Conservation (phyloP, 2,888 invertebrate genomes). For the Pseudococcus viburni region DNA sequence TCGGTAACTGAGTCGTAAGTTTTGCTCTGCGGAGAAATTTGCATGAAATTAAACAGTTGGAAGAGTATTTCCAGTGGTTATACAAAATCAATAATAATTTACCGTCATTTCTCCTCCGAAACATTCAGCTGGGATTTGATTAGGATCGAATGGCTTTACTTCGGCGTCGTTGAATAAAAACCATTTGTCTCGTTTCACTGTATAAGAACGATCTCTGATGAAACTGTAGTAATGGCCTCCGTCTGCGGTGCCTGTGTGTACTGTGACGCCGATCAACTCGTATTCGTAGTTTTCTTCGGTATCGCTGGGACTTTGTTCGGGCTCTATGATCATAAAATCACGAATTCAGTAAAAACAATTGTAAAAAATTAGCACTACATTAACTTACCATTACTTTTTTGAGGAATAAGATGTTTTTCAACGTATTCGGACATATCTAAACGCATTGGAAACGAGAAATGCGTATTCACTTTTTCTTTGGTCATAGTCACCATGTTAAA, state of each 20-base stretch:
- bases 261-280: conserved; percentile 93
- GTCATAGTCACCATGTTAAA: conserved; percentile 98
- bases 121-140: conserved; percentile 94
- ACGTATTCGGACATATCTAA: conserved; percentile 96
- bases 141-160: conserved; percentile 95
- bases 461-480: conserved; percentile 97
- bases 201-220: conserved; percentile 84
- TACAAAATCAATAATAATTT: conserved; percentile 69
- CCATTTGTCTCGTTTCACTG: conserved; percentile 87
- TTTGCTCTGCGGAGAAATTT: conserved; percentile 80
- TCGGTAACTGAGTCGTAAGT: conserved; percentile 97
- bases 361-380: neutral
- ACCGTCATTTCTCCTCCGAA: conserved; percentile 98
- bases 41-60: conserved; percentile 62
- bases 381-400: conserved; percentile 82
- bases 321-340: conserved; percentile 15
- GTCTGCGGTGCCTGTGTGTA: conserved; percentile 98
- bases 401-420: conserved; percentile 92
- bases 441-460: conserved; percentile 94
- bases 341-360: neutral
- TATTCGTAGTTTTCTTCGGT: conserved; percentile 74
- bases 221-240: conserved; percentile 98
- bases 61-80: neutral
- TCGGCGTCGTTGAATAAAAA: conserved; percentile 93
- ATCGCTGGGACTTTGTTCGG: neutral